Evolutionary conservation across 2,797 vertebrate genomes (phyloP), one percentile per base, ranked within the genome.

Genomic region (Poecilia picta): DNA sequence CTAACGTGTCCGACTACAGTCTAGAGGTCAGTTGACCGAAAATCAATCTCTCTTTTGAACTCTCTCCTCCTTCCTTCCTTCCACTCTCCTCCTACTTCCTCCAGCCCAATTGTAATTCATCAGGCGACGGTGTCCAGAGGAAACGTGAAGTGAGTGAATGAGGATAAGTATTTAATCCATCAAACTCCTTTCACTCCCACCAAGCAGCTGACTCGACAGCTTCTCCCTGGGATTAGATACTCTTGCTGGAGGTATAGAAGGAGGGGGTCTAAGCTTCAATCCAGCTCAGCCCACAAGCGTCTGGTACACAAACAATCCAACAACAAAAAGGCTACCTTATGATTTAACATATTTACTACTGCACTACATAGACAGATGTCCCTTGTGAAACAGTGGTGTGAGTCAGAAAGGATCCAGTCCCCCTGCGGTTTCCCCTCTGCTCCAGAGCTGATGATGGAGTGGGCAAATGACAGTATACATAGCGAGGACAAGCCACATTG

Each of bases 111-210:
- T 85, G 86, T 84, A 90, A 93, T 93, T 91, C 87, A 92, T 92
- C 89, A 89, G 83, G 75, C 79, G 11, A 77, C 16, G 0, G 77
- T 59, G 73, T 87, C 71, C 82, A 80, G 84, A 77, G 81, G 85
- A 88, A 91, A 83, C 75, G 20, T 81, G 83, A 66, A 83, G 86
- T 75, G 81, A 80, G 80, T 90, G 88, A 92, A 83, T 74, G 83
- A 83, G 90, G 88, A 92, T 92, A 88, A 93, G 90, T 89, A 91
- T 93, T 95, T 92, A 93, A 94, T 95, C 93, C 91, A 93, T 94
- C 93, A 94, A 91, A 91, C 92, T 84, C 85, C 82, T 82, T 88
- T 85, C 83, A 85, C 84, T 90, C 87, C 86, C 86, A 83, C 85
- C 73, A 74, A 59, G 4, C 75, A 78, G 91, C 94, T 95, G 93